phyloP scores from a whole-genome alignment of 2,797 vertebrate genomes.

The Cuculus canorus region DNA sequence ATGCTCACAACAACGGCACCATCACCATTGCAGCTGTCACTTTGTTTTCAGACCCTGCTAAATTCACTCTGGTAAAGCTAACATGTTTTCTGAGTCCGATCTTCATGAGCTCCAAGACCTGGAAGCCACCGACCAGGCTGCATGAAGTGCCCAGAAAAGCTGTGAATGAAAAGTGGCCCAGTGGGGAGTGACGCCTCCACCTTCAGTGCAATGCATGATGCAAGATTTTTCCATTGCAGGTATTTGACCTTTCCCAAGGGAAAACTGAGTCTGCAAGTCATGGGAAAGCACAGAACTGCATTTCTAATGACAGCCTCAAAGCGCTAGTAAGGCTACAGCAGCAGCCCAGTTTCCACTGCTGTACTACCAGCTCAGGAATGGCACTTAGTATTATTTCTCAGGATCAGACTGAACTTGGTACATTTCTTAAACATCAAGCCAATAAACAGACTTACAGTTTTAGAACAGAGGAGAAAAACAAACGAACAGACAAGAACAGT shows the following conservation, averaged over 20 bases:
- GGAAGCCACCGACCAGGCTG: not conserved
- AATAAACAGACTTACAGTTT: not conserved
- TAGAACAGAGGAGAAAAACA: not conserved
- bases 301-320: not conserved
- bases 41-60: not conserved
- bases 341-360: not conserved
- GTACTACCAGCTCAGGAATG: not conserved
- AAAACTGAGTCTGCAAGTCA: not conserved
- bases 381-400: not conserved
- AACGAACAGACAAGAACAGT: not conserved
- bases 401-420: not conserved
- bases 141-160: not conserved
- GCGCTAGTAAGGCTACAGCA: not conserved
- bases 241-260: not conserved
- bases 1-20: not conserved
- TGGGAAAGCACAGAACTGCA: not conserved
- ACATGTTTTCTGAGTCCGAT: not conserved
- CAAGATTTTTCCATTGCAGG: not conserved
- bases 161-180: not conserved
- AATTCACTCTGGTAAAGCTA: accelerated
- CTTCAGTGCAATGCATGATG: not conserved
- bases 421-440: not conserved
- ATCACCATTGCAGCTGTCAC: not conserved
- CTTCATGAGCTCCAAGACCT: not conserved
- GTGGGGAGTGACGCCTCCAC: not conserved